These are phyloP conservation scores for Ceratotherium simum DNA, from an alignment of 2,113 vertebrate genomes.

Conservation along the genomic window DNA sequence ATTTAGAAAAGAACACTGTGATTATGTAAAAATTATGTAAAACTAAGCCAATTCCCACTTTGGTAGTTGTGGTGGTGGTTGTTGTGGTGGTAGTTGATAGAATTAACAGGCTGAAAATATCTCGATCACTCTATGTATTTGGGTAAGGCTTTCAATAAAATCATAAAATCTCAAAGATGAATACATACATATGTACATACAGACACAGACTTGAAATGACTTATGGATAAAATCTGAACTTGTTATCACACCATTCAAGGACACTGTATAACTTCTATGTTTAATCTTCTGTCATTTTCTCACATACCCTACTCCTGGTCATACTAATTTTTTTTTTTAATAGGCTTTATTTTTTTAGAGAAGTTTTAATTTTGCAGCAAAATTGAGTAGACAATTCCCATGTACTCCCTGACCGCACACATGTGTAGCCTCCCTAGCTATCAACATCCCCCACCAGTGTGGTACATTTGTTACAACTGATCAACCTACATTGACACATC, in stretches of 20 bases:
- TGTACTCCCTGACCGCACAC: not conserved
- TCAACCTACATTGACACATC: not conserved
- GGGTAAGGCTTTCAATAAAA: not conserved
- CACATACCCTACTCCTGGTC: not conserved
- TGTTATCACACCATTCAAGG: not conserved
- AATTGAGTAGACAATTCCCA: not conserved
- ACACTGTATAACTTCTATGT: not conserved
- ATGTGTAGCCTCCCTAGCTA: not conserved
- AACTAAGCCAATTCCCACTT: not conserved
- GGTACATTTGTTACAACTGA: not conserved
- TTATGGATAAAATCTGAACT: not conserved
- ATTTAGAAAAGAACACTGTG: not conserved
- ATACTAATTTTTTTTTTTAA: not conserved
- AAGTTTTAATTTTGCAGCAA: not conserved
- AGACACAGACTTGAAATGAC: not conserved
- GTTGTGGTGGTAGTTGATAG: not conserved
- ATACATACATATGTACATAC: not conserved
- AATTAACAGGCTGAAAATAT: not conserved
- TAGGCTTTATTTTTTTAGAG: not conserved
- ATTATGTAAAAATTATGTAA: not conserved
- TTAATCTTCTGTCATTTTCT: conserved; percentile 1
- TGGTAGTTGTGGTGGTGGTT: not conserved
- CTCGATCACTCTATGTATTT: not conserved
- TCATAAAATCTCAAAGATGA: not conserved
- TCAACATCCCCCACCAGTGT: not conserved